A percentile compares a stretch with the other conserved stretches of the same genome.
These are phyloP conservation scores for Pseudolycoriella hygida DNA, from an alignment of 2,888 invertebrate genomes.

Conservation along the genomic window DNA sequence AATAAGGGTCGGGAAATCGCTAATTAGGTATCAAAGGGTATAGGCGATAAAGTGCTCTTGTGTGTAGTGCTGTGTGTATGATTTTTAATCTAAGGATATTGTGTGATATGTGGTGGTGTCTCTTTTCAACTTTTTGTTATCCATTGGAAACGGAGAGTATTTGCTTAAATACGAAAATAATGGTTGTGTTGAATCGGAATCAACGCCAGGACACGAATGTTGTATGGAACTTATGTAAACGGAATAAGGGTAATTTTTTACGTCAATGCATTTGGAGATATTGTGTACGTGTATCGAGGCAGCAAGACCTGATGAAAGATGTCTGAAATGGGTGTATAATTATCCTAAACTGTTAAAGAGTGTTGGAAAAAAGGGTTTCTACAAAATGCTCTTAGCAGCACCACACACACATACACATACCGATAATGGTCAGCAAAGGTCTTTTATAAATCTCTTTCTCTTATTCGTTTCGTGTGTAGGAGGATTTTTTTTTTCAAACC, in stretches of 20 bases:
- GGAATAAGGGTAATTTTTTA: neutral
- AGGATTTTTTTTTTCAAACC: neutral
- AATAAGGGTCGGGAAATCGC: neutral
- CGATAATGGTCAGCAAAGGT: too few species aligned
- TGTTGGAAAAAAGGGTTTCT: constrained; percentile 2
- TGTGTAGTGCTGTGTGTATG: neutral
- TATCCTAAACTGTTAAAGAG: neutral
- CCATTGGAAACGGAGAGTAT: too few species aligned
- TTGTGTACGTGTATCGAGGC: too few species aligned
- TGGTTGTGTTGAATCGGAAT: neutral
- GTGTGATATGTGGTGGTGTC: too few species aligned
- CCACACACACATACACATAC: neutral
- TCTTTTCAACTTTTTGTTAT: too few species aligned
- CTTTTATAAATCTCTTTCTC: too few species aligned
- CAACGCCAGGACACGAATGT: neutral
- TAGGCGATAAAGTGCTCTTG: neutral
- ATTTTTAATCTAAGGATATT: too few species aligned
- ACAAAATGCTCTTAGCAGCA: neutral
- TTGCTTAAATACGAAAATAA: too few species aligned
- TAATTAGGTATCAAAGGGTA: constrained; percentile 1
- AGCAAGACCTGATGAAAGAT: neutral
- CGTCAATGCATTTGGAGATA: neutral
- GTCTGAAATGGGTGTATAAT: too few species aligned
- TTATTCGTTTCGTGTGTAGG: neutral
- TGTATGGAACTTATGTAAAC: neutral